Conservation (phyloP, 2,888 invertebrate species). For the Cloeon dipterum region DNA sequence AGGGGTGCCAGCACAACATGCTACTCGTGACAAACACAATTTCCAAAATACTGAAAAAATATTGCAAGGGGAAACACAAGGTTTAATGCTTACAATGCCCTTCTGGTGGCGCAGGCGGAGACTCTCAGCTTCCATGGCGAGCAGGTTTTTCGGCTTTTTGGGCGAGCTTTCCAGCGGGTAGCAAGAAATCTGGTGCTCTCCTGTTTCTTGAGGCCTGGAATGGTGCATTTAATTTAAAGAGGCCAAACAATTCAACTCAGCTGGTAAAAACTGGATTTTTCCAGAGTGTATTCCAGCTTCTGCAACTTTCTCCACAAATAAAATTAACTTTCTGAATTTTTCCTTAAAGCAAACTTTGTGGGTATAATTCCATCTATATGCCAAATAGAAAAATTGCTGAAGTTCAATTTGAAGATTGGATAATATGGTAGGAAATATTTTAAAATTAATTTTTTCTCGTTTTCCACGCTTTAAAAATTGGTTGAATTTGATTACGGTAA, state of each 20-base stretch:
- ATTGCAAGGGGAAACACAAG: not conserved
- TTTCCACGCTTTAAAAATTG: too few relatives aligned
- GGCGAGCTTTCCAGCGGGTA: slow-evolving; percentile 38
- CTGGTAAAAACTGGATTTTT: not conserved
- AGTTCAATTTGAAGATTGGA: too few relatives aligned
- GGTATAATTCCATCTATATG: too few relatives aligned
- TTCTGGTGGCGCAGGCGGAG: slow-evolving; percentile 39
- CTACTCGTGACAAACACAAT: not conserved
- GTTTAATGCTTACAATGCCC: slow-evolving; percentile 20
- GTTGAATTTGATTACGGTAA: too few relatives aligned
- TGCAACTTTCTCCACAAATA: not conserved
- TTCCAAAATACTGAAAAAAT: not conserved
- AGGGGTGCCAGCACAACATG: not conserved
- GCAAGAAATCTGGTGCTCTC: slow-evolving; percentile 56
- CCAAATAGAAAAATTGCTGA: too few relatives aligned
- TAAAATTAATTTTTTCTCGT: too few relatives aligned
- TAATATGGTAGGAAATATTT: too few relatives aligned
- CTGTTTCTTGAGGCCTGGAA: slow-evolving; percentile 38
- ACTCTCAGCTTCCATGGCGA: slow-evolving; percentile 48
- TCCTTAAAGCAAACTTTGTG: too few relatives aligned
- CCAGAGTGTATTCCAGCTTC: not conserved
- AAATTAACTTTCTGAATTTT: too few relatives aligned
- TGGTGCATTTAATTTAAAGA: too few relatives aligned
- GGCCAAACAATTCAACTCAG: too few relatives aligned
- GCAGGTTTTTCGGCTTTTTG: slow-evolving; percentile 45